These are phyloP conservation scores for Onychomys leucogaster DNA, from an alignment of 2,797 vertebrate species.

Conservation along the genomic window DNA sequence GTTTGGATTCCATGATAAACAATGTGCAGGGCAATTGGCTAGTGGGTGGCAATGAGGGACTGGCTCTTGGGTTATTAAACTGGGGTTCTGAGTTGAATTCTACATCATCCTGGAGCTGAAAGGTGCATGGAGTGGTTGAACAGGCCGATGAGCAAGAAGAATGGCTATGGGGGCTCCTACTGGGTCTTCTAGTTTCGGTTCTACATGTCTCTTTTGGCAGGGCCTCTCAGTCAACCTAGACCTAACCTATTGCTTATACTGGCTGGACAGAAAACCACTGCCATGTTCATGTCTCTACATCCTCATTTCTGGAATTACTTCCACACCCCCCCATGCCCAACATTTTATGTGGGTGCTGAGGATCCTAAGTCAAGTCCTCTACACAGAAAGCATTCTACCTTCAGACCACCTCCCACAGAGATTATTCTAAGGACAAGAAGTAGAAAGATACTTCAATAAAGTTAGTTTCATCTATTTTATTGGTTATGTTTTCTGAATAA, in stretches of 20 bases:
- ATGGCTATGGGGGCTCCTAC: background rate
- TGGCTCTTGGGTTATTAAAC: background rate
- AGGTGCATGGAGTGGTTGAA: background rate
- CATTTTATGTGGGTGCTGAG: background rate
- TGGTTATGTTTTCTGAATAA: conserved; percentile 25
- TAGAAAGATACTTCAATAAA: background rate
- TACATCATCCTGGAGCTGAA: background rate
- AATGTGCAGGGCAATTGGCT: background rate
- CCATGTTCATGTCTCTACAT: background rate
- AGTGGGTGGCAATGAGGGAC: no score
- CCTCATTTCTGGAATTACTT: background rate
- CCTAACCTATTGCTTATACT: background rate
- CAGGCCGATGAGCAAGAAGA: background rate
- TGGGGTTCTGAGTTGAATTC: background rate
- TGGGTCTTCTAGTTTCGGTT: no score
- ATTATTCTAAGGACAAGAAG: background rate
- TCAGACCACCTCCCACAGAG: background rate
- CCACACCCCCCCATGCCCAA: background rate
- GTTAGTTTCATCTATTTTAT: background rate
- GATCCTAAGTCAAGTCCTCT: background rate
- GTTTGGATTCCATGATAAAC: background rate
- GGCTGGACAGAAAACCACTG: background rate
- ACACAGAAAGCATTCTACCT: background rate
- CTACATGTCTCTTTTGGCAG: background rate
- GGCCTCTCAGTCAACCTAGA: background rate